Conservation (phyloP, 2,797 vertebrate species). For the Takifugu rubripes region DNA sequence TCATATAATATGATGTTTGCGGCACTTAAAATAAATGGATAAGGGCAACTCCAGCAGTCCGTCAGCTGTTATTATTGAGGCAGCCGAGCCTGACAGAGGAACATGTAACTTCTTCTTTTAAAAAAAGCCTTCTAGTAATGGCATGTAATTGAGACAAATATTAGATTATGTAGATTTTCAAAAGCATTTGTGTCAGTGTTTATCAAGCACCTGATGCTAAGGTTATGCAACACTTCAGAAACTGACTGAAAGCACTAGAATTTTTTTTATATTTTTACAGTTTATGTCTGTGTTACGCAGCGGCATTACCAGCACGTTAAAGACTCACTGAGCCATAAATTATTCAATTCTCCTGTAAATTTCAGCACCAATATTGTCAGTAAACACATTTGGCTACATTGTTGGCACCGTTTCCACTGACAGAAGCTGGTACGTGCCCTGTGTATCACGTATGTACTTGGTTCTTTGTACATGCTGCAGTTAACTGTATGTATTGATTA, state of each 20-base stretch:
- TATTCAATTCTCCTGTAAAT: slow-evolving; percentile 15
- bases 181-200: not conserved
- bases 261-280: not conserved
- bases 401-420: slow-evolving; percentile 33
- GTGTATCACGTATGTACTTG: slow-evolving; percentile 50
- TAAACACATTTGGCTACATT: slow-evolving; percentile 26
- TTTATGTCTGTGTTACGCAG: not conserved
- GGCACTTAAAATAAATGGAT: not conserved
- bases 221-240: not conserved
- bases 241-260: not conserved
- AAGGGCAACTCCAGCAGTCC: not conserved
- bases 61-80: not conserved
- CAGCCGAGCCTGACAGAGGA: too few relatives aligned
- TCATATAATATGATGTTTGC: slow-evolving; percentile 30
- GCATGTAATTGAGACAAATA: not conserved
- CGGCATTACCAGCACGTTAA: slow-evolving; percentile 12
- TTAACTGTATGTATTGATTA: slow-evolving; percentile 61
- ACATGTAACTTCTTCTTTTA: not conserved
- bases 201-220: not conserved
- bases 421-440: slow-evolving; percentile 45
- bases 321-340: slow-evolving; percentile 18
- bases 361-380: slow-evolving; percentile 20
- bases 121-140: slow-evolving; percentile 10
- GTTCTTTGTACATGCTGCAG: slow-evolving; percentile 58
- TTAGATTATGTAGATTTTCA: not conserved